Base-by-base conservation (phyloP, 2,888 invertebrate species). In the Dasysyrphus tricinctus region DNA sequence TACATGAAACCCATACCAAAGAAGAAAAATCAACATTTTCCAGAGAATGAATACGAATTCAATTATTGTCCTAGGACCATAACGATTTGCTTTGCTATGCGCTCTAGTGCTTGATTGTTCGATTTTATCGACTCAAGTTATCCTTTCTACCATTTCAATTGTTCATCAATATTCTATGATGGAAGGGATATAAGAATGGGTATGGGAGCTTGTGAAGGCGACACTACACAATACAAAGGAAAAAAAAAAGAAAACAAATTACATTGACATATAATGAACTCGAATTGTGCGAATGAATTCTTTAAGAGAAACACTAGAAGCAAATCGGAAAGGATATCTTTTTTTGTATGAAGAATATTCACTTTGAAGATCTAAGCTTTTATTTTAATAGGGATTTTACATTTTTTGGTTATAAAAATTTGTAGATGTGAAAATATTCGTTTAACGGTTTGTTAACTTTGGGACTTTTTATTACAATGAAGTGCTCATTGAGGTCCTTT, bases 41-140 rank as follows among this genome's bases (percentile, higher is more conserved):
- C 79, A 79, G 59, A 69, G 79, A 75, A 39, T 39, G 80, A 80
- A 49, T 79, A 75, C 79, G 47, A 80, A 84, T 84, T 84, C 83
- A 84, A 80, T 84, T 84, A 84, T n/a, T 70, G 24, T 79, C 49
- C 56, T 29, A 44, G 79, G 70, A 80, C 75, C 70, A 80, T 80
- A 76, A 76, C 75, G 70, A 84, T 72, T 80, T 65, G 56, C 70
- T 70, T 11, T 63, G 47, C 67, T 76, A 67, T 59, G 47, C 56
- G 61, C 61, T 63, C 51, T 39, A 29, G 32, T 19, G 39, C 24
- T 59, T 37, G 16, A 39, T 63, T 70, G 69, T 69, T 49, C 69
- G 59, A 74, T 80, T 73, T 49, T 16, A 72, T 63, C 63, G 54
- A 72, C 49, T 67, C 47, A 39, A 74, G 59, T 80, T 74, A 69